Base-by-base conservation (phyloP, 30 jellyfish, hydroid and myxozoan species). In the Morbakka virulenta region DNA sequence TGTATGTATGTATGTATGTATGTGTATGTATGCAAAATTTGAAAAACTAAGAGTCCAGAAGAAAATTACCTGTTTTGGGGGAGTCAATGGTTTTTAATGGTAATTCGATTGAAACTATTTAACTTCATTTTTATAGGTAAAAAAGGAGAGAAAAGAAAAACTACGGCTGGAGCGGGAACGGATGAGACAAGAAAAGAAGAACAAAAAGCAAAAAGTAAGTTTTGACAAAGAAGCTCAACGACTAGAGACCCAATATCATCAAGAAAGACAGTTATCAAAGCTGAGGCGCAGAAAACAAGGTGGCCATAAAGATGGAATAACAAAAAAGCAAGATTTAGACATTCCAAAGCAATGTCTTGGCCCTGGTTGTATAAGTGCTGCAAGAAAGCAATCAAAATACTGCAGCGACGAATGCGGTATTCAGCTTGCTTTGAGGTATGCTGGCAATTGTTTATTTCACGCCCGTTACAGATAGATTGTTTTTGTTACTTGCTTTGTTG, bases 401-500 rank as follows among this genome's bases (percentile, higher is more conserved):
- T 91, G 98, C 69, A 74, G 98, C 65, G 94, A 80, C 48, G 98
- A 91, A 26, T 91, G 98, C 48, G 98, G 98, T 13, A 91, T 91
- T 29, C 98, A 91, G 72, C 72, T 91, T 36, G 96, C 94, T 3
- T 69, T 91, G 74, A 77, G 98, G 98, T 84, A 29, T 21, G 77
- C 47, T 63, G 2, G 21, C 52, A 41, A 2, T 1, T 26, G 28
- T 3, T 32, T 32, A 1, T 17, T 28, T 29, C 14, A 3, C 24
- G 14, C 11, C 9, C 17, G n/a, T n/a, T n/a, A n/a, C n/a, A n/a
- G n/a, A n/a, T n/a, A n/a, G n/a, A n/a, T n/a, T n/a, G n/a, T n/a
- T n/a, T n/a, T n/a, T n/a, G n/a, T n/a, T n/a, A n/a, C n/a, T n/a
- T n/a, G n/a, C n/a, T n/a, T n/a, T n/a, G n/a, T n/a, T n/a, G n/a